Percentiles rank a stretch among this genome's conserved stretches.
phyloP scores from a whole-genome alignment of 92 coral and sea anemone species.

The Montipora capitata region DNA sequence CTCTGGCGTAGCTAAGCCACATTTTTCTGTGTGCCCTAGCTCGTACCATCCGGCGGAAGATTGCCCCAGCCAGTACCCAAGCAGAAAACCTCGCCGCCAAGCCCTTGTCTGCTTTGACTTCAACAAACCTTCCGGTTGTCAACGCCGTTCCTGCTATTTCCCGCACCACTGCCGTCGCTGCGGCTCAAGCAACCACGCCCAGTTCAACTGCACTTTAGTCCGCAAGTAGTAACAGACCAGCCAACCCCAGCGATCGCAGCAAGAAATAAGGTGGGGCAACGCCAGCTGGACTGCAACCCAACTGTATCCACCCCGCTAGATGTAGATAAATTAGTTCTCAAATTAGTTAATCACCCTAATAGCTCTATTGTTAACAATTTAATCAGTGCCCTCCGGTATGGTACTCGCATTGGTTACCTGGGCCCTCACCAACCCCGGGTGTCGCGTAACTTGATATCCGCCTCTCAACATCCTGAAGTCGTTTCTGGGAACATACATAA shows the following conservation, averaged over 20 bases:
- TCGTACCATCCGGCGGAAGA: no score
- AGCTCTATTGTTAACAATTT: background rate
- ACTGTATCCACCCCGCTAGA: background rate
- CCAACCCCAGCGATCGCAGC: constrained; percentile 15
- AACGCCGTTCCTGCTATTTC: no score
- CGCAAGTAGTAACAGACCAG: background rate
- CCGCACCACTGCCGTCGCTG: no score
- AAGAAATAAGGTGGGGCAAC: constrained; percentile 2
- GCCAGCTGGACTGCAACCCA: background rate
- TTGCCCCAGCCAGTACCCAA: no score
- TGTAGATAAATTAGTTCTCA: constrained; percentile 2
- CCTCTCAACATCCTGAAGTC: background rate
- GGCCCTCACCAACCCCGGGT: background rate
- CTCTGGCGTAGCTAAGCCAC: no score
- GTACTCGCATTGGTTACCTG: constrained; percentile 9
- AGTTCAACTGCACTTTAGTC: background rate
- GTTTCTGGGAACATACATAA: background rate
- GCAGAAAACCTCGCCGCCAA: no score
- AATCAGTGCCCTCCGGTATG: background rate
- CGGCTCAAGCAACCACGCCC: no score
- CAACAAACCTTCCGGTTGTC: no score
- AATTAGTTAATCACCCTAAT: constrained; percentile 7
- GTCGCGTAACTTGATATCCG: background rate
- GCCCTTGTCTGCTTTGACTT: no score
- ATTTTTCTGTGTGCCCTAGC: no score